Base-by-base conservation (phyloP, 1,140 invertebrate species). In the Ostrea edulis region DNA sequence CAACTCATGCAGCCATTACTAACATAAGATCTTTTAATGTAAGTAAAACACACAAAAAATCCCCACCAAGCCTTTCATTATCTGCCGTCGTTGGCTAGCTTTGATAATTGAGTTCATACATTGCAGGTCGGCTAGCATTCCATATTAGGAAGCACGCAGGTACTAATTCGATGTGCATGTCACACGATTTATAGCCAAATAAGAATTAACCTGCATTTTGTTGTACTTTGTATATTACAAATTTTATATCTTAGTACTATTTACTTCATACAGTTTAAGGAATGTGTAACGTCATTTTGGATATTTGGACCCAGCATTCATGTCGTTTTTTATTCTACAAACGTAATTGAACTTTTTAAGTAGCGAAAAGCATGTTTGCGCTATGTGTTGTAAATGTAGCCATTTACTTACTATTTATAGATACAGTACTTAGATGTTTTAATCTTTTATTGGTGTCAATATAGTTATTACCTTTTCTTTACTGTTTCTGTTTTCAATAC, bases 191-290 rank as follows among this genome's bases (percentile, higher is more conserved):
- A 25, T 77, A 14, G 29, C 5, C 35, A 77, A 77, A 77, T 77
- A n/a, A n/a, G n/a, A n/a, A n/a, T n/a, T n/a, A 77, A 77, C 68
- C 29, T 77, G 29, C 68, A 77, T 77, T 71, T 25, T 77, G 68
- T 77, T 77, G 68, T 77, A 22, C 25, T 35, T 14, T 4, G 25
- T 29, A 12, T 29, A 14, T 8, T 22, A 22, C n/a, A 71, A 22
- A 5, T 62, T 20, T 62, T 20, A n/a, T 62, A 20, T 62, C 17
- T 62, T 62, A 20, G n/a, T 62, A 62, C n/a, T 62, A 1, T 62
- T 62, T 62, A 62, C n/a, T 62, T 62, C 0, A 55, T 55, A 55
- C 54, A 62, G 17, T n/a, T 62, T 62, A 20, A 20, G 17, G 14
- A 62, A 62, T n/a, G 12, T 20, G 20, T 62, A n/a, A 20, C 55